Base-by-base conservation (phyloP, 2,797 vertebrate genomes). In the Acanthurus lineatus region DNA sequence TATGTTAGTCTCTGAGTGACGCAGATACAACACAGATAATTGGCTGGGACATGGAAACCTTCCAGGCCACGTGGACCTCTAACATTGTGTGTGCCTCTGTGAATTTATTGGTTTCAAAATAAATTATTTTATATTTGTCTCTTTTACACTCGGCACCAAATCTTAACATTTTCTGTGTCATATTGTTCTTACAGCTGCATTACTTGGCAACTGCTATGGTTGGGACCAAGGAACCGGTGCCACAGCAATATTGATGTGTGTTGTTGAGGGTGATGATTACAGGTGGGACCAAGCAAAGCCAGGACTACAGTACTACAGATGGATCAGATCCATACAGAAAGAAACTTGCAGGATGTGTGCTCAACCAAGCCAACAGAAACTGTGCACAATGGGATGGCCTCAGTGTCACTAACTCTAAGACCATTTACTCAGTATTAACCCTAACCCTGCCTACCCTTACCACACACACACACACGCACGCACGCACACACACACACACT, bases 211-310 rank as follows among this genome's bases (percentile, higher is more conserved):
- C 67, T 6, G 4, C 77, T 67, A 52, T 38, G 20, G 69, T 73
- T 22, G 88, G 92, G 89, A 89, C 89, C 76, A 88, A 82, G 90
- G 73, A 89, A 92, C 82, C n/a, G 54, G 57, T 70, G 44, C 52
- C 79, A 86, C 56, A 52, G 84, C 80, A 91, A 85, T 76, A 1
- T 45, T 72, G 56, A 73, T 51, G 56, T 35, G 57, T 25, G 8
- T 62, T 25, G 8, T 62, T 32, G 44, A 54, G 64, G 11, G 40
- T 83, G 86, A 88, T 1, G 25, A n/a, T 8, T 62, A 71, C n/a
- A 38, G 83, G 73, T 2, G 69, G 56, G 20, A 54, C 44, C 32
- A 48, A 68, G 77, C 35, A 53, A 78, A 59, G 60, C 22, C 57
- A 20, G 22, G 60, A 44, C 49, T 57, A 40, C 40, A 8, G 20